Conservation (phyloP, 2,888 invertebrate genomes). For the Erpobdella octoculata region DNA sequence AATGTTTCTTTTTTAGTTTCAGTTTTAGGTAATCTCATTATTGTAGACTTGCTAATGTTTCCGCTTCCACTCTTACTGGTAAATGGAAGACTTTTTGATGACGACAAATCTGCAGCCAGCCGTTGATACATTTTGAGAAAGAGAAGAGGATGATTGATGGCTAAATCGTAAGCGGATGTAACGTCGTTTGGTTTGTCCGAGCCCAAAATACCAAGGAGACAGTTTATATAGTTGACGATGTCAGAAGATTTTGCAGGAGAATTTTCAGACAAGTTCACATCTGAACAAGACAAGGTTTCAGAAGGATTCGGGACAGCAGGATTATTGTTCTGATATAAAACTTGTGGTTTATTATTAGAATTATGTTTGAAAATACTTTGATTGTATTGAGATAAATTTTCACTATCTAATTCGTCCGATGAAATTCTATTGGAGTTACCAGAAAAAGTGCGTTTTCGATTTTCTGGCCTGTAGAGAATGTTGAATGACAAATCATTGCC, state of each 20-base stretch:
- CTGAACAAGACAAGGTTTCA: neutral
- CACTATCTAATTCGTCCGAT: neutral
- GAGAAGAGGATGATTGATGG: neutral
- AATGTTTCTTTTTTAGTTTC: conserved; percentile 5
- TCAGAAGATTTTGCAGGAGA: neutral
- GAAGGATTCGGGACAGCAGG: too few relatives aligned
- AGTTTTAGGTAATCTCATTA: neutral
- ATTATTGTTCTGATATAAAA: neutral
- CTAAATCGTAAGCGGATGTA: conserved; percentile 5
- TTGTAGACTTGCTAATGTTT: neutral
- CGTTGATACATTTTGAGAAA: neutral
- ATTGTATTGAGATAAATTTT: neutral
- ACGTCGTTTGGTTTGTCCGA: neutral
- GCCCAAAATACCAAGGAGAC: neutral
- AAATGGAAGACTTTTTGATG: neutral
- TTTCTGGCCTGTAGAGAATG: too few relatives aligned
- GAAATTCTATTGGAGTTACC: too few relatives aligned
- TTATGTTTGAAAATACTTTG: neutral
- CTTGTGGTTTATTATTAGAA: neutral
- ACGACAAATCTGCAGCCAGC: neutral
- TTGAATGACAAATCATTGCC: too few relatives aligned
- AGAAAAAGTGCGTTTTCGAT: too few relatives aligned
- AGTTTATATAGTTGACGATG: neutral
- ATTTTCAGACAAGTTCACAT: neutral
- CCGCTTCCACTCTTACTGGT: neutral